phyloP scores from a whole-genome alignment of 1,140 invertebrate genomes.

The Micrasema minimum region DNA sequence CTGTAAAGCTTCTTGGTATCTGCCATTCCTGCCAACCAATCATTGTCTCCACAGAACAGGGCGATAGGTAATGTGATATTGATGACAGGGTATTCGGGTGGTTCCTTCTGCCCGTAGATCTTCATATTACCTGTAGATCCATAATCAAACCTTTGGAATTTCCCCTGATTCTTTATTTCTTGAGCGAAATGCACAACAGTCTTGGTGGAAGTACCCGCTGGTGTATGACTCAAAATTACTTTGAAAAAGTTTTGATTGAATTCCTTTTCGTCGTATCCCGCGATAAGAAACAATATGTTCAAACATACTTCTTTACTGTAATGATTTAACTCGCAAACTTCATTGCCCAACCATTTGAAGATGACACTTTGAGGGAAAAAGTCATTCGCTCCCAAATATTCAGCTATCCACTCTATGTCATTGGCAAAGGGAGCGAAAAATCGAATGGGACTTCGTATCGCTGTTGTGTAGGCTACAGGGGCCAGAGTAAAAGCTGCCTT shows the following conservation, averaged over 20 bases:
- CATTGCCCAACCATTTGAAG: constrained; percentile 70
- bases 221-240: constrained; percentile 79
- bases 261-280: constrained; percentile 75
- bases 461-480: constrained; percentile 77
- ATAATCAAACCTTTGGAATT: constrained; percentile 77
- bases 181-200: constrained; percentile 79
- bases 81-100: constrained; percentile 74
- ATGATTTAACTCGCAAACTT: constrained; percentile 70
- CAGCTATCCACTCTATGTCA: constrained; percentile 69
- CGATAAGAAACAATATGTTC: constrained; percentile 73
- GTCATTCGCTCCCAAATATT: constrained; percentile 72
- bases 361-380: constrained; percentile 74
- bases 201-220: constrained; percentile 82
- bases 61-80: constrained; percentile 75
- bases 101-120: constrained; percentile 69
- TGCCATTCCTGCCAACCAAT: constrained; percentile 73
- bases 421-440: constrained; percentile 70
- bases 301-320: constrained; percentile 73
- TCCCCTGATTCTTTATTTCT: constrained; percentile 69
- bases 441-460: constrained; percentile 76
- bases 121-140: constrained; percentile 68
- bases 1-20: constrained; percentile 62
- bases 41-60: constrained; percentile 76
- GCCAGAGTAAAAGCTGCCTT: constrained; percentile 75
- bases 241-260: constrained; percentile 75